Evolutionary conservation across 2,888 invertebrate genomes (phyloP), one percentile per base, ranked within the genome.

Genomic region (Harpalus rubripes): DNA sequence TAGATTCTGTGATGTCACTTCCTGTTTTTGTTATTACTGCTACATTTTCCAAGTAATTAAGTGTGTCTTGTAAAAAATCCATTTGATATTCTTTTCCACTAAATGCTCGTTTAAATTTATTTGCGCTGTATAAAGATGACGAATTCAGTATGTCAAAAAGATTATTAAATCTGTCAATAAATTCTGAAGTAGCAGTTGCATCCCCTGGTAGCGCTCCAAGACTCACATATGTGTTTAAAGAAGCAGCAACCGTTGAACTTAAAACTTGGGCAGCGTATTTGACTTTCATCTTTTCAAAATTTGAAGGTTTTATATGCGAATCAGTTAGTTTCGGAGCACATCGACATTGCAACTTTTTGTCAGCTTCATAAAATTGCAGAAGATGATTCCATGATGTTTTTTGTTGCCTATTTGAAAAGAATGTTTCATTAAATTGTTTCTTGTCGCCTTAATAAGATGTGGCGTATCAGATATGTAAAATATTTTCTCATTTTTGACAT

Each of bases 211-310:
- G 72, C 22, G 76, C 85, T 56, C 83, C 85, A 63, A 85, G n/a
- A 52, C 61, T 76, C 8, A 87, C 58, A 72, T 86, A 86, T 7
- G 85, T 86, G 59, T 86, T 85, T 79, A 88, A 65, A n/a, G 81
- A 87, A 52, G 86, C 80, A 52, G 87, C 86, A 15, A 88, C 87
- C 26, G 87, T 86, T 15, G 61, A 22, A 84, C 88, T 88, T 1
- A 88, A 85, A 52, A 87, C 58, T 85, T 88, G 88, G 3, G 81
- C 76, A n/a, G 87, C 88, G 56, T 85, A 84, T 32, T 87, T 87
- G 7, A 88, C 87, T 26, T 86, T 86, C 87, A 87, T 87, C 63
- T 86, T 88, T 72, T 87, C 84, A 83, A 88, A 87, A 65, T 79
- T 86, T 10, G 80, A 85, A 65, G 86, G 87, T 81, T 68, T 58